Percentiles rank a stretch among this genome's conserved stretches.
These are phyloP conservation scores for Sorex araneus DNA, from an alignment of 2,113 vertebrate species.

Conservation along the genomic window DNA sequence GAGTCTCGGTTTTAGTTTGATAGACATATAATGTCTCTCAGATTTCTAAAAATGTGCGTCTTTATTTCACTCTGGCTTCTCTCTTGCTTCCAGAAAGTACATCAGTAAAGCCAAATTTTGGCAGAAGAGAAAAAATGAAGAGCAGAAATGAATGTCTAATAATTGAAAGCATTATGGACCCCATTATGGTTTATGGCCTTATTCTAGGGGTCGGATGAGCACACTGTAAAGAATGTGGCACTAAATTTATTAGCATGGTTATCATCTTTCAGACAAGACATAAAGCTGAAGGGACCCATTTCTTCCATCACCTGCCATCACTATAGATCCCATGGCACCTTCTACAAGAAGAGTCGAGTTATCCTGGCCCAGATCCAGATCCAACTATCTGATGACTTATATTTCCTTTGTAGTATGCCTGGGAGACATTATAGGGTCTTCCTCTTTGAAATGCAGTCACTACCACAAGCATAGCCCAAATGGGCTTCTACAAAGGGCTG, in stretches of 20 bases:
- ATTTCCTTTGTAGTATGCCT: slow-evolving; percentile 83
- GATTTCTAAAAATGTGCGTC: slow-evolving; percentile 43
- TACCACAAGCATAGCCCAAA: slow-evolving; percentile 58
- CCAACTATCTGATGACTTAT: slow-evolving; percentile 76
- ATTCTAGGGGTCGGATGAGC: slow-evolving; percentile 69
- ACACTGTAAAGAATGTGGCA: slow-evolving; percentile 74
- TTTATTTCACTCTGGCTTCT: not conserved
- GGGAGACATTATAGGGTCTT: slow-evolving; percentile 78
- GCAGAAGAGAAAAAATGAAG: slow-evolving; percentile 55
- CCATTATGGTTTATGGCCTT: slow-evolving; percentile 81
- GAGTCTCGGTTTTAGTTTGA: slow-evolving; percentile 58
- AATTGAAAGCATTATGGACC: slow-evolving; percentile 76
- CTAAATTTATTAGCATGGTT: slow-evolving; percentile 79
- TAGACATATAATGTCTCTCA: slow-evolving; percentile 56
- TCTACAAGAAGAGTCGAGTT: slow-evolving; percentile 81
- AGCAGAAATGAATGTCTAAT: slow-evolving; percentile 77
- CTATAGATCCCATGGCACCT: slow-evolving; percentile 76
- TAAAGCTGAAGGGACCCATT: slow-evolving; percentile 71
- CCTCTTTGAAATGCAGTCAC: slow-evolving; percentile 76
- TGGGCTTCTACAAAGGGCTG: slow-evolving; percentile 47
- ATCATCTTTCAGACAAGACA: slow-evolving; percentile 81
- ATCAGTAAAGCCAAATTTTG: slow-evolving; percentile 63
- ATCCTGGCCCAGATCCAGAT: slow-evolving; percentile 78
- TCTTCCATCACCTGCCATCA: slow-evolving; percentile 81
- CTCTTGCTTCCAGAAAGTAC: slow-evolving; percentile 47